Evolutionary conservation across 2,888 invertebrate species (phyloP).

Genomic region (Blomia tropicalis): DNA sequence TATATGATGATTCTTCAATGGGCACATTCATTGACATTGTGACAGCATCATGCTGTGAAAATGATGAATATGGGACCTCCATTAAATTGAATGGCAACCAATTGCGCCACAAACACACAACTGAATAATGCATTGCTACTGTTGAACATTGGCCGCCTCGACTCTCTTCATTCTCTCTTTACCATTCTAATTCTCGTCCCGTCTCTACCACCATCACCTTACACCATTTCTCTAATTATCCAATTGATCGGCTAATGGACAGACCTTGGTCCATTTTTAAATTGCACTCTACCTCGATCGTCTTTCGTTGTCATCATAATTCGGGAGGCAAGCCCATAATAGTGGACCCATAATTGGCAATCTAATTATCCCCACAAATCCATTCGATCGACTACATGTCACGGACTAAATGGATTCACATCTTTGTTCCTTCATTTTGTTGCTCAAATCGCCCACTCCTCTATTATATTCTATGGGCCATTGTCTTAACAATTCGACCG

Average conservation of each 20-base stretch:
- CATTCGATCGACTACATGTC: background rate
- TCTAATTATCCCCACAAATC: slow-evolving; percentile 9
- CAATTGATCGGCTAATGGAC: slow-evolving; percentile 9
- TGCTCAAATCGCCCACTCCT: background rate
- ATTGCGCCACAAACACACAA: background rate
- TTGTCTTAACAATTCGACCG: slow-evolving; percentile 3
- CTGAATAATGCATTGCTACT: background rate
- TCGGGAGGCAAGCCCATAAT: no score
- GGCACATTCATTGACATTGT: background rate
- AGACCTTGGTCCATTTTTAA: slow-evolving; percentile 1
- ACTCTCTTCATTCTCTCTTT: background rate
- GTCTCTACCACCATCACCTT: background rate
- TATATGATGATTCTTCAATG: background rate
- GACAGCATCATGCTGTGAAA: slow-evolving; percentile 6
- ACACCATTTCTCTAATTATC: background rate
- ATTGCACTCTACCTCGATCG: no score
- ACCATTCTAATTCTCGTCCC: background rate
- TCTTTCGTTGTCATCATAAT: no score
- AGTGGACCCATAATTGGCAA: slow-evolving; percentile 7
- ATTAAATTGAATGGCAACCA: background rate
- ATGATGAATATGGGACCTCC: slow-evolving; percentile 5
- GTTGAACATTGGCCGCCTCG: no score
- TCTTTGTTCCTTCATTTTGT: background rate
- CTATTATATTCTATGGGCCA: background rate
- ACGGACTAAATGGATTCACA: slow-evolving; percentile 2